A percentile compares a stretch with the other conserved stretches of the same genome.
Evolutionary conservation across 37 sponge, comb jelly and placozoan genomes (phyloP).

Genomic region (Ephydatia muelleri): DNA sequence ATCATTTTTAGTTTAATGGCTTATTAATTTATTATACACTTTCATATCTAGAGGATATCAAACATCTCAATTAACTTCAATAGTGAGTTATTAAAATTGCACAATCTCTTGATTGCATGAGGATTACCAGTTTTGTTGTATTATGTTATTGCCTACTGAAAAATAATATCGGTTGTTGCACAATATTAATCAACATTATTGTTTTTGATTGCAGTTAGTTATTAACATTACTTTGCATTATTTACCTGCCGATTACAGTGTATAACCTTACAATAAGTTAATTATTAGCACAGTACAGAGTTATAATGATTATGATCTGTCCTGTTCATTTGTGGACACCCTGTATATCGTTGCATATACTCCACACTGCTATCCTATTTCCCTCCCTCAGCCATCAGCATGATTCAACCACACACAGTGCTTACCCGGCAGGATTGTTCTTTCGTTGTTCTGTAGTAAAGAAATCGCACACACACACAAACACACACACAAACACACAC

Average conservation of each 20-base stretch:
- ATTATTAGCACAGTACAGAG: too few species aligned
- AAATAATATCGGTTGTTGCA: too few species aligned
- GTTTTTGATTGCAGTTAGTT: too few species aligned
- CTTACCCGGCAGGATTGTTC: not conserved
- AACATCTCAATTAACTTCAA: not conserved
- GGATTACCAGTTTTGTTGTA: too few species aligned
- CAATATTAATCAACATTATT: too few species aligned
- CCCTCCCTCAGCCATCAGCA: not conserved
- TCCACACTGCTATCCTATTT: not conserved
- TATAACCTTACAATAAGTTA: too few species aligned
- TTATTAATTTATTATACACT: not conserved
- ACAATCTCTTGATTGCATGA: conserved; percentile 6
- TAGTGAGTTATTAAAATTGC: too few species aligned
- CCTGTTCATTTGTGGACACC: too few species aligned
- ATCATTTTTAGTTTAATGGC: not conserved
- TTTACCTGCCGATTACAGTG: too few species aligned
- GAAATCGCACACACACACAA: not conserved
- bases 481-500: not conserved
- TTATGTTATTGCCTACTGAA: too few species aligned
- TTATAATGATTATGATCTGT: too few species aligned
- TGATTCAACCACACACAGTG: not conserved
- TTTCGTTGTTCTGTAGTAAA: not conserved
- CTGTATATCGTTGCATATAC: not conserved
- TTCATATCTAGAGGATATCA: not conserved
- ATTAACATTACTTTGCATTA: too few species aligned